These are phyloP conservation scores for Lycocerus yunnanus DNA, from an alignment of 2,888 invertebrate species.

Conservation along the genomic window DNA sequence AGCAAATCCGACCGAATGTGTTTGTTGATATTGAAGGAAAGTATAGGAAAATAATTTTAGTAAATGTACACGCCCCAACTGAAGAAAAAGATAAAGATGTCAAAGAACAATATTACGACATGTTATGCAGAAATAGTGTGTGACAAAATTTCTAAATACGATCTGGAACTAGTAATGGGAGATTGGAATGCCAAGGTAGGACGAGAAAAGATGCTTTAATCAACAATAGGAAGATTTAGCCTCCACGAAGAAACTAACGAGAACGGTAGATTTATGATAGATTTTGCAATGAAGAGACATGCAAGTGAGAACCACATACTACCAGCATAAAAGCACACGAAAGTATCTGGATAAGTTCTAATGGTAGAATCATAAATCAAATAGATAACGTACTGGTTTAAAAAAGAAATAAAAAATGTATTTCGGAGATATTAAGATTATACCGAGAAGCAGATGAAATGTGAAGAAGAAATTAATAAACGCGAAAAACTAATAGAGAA, in stretches of 20 bases:
- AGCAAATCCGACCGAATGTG: neutral
- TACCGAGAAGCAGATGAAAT: neutral
- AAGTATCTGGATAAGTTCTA: neutral
- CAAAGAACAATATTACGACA: conserved; percentile 13
- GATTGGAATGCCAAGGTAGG: conserved; percentile 3
- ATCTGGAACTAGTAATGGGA: conserved; percentile 8
- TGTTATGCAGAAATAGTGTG: neutral
- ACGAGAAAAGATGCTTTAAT: too few relatives aligned
- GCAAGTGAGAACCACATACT: too few relatives aligned
- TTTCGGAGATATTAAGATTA: neutral
- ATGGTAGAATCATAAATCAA: neutral
- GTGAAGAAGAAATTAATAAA: too few relatives aligned
- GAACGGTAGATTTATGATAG: too few relatives aligned
- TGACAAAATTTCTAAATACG: conserved; percentile 1
- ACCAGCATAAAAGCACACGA: too few relatives aligned
- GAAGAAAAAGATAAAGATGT: conserved; percentile 18
- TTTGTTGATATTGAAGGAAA: neutral
- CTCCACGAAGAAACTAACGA: too few relatives aligned
- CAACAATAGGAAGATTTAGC: too few relatives aligned
- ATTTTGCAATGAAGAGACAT: too few relatives aligned
- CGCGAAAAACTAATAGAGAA: too few relatives aligned
- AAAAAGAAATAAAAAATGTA: too few relatives aligned
- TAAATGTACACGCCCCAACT: conserved; percentile 18
- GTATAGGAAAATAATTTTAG: conserved; percentile 6
- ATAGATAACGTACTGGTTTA: neutral